Evolutionary conservation across 1,140 invertebrate genomes (phyloP).

Genomic region (Maniola jurtina): DNA sequence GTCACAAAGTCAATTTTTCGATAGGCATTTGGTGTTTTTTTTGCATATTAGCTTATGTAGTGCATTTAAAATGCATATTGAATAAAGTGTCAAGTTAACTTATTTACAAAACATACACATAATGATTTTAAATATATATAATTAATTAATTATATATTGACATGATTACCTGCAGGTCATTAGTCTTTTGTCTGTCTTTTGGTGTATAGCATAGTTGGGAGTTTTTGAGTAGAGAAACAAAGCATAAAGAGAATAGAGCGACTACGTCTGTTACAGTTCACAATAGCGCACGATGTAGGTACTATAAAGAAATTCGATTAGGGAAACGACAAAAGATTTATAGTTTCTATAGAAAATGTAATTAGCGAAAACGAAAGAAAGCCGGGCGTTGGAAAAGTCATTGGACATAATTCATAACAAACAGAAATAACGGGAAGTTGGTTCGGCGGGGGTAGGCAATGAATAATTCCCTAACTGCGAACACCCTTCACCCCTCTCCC

Average conservation of each 20-base stretch:
- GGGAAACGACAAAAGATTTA: slow-evolving; percentile 61
- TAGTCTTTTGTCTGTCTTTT: no score
- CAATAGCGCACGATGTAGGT: slow-evolving; percentile 22
- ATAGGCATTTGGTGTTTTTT: no score
- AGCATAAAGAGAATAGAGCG: background rate
- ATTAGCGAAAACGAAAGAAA: slow-evolving; percentile 76
- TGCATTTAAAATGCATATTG: no score
- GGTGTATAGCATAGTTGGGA: no score
- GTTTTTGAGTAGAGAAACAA: no score
- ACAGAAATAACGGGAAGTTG: slow-evolving; percentile 75
- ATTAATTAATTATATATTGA: no score
- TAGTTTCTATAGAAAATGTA: slow-evolving; percentile 73
- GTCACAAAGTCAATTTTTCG: no score
- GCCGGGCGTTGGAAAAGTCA: slow-evolving; percentile 71
- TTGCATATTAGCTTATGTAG: no score
- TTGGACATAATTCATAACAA: slow-evolving; percentile 78
- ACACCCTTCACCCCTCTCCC: slow-evolving; percentile 61
- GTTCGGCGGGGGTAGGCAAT: slow-evolving; percentile 75
- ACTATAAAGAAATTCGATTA: slow-evolving; percentile 53
- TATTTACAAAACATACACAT: no score
- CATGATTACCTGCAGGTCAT: no score
- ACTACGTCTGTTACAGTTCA: slow-evolving; percentile 1
- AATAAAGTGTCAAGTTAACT: no score
- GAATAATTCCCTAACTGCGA: slow-evolving; percentile 77
- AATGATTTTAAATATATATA: no score